A percentile compares a stretch with the other conserved stretches of the same genome.
Conservation (phyloP, 2,113 vertebrate species). For the Corythornis madagascariensis region DNA sequence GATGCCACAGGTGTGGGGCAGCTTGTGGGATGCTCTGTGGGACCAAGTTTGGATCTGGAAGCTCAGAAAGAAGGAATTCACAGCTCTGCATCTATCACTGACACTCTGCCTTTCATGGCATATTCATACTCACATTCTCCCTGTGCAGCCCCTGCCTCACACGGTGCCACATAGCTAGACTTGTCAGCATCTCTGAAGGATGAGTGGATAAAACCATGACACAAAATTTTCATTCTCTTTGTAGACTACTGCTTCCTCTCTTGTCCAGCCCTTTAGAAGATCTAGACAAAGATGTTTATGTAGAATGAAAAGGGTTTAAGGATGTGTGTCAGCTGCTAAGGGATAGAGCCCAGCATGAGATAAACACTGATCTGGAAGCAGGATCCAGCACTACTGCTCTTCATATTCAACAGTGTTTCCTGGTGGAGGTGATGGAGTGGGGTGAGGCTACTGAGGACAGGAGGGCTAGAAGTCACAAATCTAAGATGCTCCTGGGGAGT, state of each 20-base stretch:
- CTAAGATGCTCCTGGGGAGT: background rate
- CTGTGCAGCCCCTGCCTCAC: background rate
- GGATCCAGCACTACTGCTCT: background rate
- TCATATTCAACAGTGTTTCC: background rate
- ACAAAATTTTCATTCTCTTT: background rate
- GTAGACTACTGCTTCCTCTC: constrained; percentile 12
- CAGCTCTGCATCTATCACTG: background rate
- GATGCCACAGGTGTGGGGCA: background rate
- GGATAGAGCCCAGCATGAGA: constrained; percentile 2
- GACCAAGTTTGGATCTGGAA: background rate
- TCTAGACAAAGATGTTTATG: constrained; percentile 11
- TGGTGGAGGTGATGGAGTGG: background rate
- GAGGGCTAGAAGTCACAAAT: background rate
- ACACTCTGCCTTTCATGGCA: background rate
- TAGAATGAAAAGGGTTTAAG: constrained; percentile 14
- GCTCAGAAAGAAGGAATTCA: background rate
- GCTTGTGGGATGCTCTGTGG: background rate
- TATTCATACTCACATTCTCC: background rate
- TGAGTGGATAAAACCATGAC: background rate
- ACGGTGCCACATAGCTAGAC: rapidly evolving
- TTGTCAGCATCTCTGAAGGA: background rate
- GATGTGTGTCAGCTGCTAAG: background rate
- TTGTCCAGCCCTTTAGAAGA: background rate
- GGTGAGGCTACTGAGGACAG: background rate
- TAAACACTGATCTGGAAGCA: background rate